Evolutionary conservation across 2,888 invertebrate genomes (phyloP).

Genomic region (Aleiodes testaceus): DNA sequence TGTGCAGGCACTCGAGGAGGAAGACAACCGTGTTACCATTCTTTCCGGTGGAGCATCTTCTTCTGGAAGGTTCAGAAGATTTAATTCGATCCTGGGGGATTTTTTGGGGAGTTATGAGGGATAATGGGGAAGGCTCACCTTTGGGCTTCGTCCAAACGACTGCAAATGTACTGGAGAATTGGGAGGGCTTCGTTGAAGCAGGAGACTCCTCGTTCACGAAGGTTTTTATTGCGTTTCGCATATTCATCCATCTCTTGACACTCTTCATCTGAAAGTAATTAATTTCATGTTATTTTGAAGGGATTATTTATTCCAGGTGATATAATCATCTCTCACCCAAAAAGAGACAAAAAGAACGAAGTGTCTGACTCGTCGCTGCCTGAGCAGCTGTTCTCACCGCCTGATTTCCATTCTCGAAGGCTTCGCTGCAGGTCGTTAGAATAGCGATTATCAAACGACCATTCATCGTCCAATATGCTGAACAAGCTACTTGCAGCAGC

Average conservation of each 20-base stretch:
- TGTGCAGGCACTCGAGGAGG: constrained; percentile 89
- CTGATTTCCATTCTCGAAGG: constrained; percentile 84
- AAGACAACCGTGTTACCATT: constrained; percentile 83
- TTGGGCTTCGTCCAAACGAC: constrained; percentile 87
- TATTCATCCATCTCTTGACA: constrained; percentile 80
- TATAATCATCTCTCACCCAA: constrained; percentile 75
- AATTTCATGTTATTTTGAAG: background rate
- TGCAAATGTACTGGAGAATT: constrained; percentile 90
- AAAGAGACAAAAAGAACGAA: constrained; percentile 89
- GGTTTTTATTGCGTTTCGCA: constrained; percentile 68
- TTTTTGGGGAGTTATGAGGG: background rate
- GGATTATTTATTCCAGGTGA: background rate
- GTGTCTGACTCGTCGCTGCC: constrained; percentile 91
- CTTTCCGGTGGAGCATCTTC: constrained; percentile 66
- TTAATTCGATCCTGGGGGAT: background rate
- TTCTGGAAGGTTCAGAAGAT: constrained; percentile 69
- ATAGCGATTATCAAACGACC: constrained; percentile 91
- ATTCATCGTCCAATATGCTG: constrained; percentile 91
- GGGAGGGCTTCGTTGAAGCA: constrained; percentile 94
- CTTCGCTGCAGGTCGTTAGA: constrained; percentile 88
- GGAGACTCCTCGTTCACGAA: constrained; percentile 81
- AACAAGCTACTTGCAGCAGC: constrained; percentile 90
- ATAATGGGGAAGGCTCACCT: constrained; percentile 75
- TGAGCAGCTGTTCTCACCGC: constrained; percentile 90
- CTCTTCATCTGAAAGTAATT: constrained; percentile 79